phyloP scores from a whole-genome alignment of 2,888 invertebrate species.

The Nemotelus nigrinus region DNA sequence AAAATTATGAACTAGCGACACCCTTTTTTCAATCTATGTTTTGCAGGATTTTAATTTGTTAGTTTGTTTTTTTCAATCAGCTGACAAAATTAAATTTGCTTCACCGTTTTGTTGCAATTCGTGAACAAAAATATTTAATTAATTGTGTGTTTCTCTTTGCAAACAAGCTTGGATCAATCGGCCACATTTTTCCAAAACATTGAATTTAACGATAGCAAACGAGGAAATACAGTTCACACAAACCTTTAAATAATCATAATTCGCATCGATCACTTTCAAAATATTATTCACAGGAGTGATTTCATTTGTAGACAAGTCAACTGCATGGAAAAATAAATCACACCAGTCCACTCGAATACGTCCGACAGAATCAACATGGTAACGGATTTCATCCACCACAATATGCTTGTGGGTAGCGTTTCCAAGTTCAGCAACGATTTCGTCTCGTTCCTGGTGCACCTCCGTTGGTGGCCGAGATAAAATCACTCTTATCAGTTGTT shows the following conservation, averaged over 20 bases:
- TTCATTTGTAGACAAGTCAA: slow-evolving; percentile 77
- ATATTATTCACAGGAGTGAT: slow-evolving; percentile 82
- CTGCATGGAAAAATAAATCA: slow-evolving; percentile 85
- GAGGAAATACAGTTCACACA: slow-evolving; percentile 12
- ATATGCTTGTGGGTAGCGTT: slow-evolving; percentile 81
- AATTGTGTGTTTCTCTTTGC: too few relatives aligned
- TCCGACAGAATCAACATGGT: slow-evolving; percentile 73
- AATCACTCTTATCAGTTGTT: slow-evolving; percentile 84
- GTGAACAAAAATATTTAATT: too few relatives aligned
- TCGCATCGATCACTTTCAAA: slow-evolving; percentile 82
- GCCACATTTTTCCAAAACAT: background rate
- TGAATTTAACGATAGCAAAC: background rate
- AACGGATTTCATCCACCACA: slow-evolving; percentile 81
- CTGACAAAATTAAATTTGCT: too few relatives aligned
- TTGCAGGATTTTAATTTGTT: too few relatives aligned
- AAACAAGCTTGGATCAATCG: background rate
- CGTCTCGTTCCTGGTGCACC: slow-evolving; percentile 75
- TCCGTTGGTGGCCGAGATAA: slow-evolving; percentile 83
- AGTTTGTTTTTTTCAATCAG: too few relatives aligned
- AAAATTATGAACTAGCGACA: background rate
- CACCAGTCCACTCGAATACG: slow-evolving; percentile 72
- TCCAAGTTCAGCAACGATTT: slow-evolving; percentile 77
- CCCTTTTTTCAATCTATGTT: background rate
- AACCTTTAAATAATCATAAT: slow-evolving; percentile 84
- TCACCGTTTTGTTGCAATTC: too few relatives aligned